Evolutionary conservation across 2,888 invertebrate species (phyloP), one percentile per base, ranked within the genome.

Genomic region (Crossocerus cetratus): DNA sequence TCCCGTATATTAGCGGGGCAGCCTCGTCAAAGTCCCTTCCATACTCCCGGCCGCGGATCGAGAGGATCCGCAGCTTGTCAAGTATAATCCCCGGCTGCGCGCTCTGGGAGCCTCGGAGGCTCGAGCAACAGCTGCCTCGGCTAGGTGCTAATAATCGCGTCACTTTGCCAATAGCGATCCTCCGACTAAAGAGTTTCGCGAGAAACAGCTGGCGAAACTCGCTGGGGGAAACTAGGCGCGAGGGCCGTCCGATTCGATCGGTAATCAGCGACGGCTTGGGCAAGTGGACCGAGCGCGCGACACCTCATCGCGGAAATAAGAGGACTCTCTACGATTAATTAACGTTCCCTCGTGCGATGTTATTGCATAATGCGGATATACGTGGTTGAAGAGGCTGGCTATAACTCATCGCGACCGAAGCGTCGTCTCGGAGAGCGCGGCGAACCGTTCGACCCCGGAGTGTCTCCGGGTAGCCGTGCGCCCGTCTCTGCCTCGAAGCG

Each of bases 1-100:
- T 42, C 63, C 54, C 55, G 45, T 54, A 63, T 61, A 43, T 60
- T 59, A 45, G 22, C 56, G 62, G 77, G 66, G 70, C 72, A 66
- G 56, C 45, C 43, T 53, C 54, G 32, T 65, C 44, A 21, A 71
- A 45, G 63, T 64, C 66, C 63, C 14, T 20, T 67, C 20, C 20
- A 60, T 21, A 14, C 43, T 57, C 57, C 66, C 42, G 0, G 2
- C 49, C 57, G 66, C 42, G 0, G 2, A 32, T 5, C 32, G 8
- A 32, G 32, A 2, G 32, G 32, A 32, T 32, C 32, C 32, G n/a
- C n/a, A 32, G 11, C 32, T 32, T 32, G 32, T 32, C 32, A 32
- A 11, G 32, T 32, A 11, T 32, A 32, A 32, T 32, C 8, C 32
- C 11, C 8, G 5, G 8, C 3, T 32, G 32, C 8, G 32, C 8